phyloP scores from a whole-genome alignment of 2,797 vertebrate species.

The Botia kubotai region DNA sequence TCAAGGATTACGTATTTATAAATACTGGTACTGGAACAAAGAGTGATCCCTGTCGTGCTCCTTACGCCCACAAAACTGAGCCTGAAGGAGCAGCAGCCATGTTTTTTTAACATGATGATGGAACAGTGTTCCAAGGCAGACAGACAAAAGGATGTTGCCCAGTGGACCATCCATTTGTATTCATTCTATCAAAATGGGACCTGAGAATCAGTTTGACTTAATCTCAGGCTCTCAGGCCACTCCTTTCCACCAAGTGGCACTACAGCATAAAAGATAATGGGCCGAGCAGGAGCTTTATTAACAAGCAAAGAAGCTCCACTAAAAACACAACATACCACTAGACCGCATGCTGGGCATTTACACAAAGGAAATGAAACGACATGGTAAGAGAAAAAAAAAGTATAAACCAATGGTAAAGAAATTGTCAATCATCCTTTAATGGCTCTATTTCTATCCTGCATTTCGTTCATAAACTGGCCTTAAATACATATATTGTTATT shows the following conservation, averaged over 20 bases:
- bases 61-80: conserved; percentile 38
- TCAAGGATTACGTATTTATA: conserved; percentile 74
- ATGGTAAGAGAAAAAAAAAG: conserved; percentile 49
- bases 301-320: conserved; percentile 62
- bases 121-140: conserved; percentile 70
- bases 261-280: conserved; percentile 78
- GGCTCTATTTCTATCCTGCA: conserved; percentile 54
- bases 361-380: conserved; percentile 54
- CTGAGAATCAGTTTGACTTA: conserved; percentile 80
- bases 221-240: conserved; percentile 76
- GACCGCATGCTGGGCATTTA: conserved; percentile 69
- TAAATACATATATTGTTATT: conserved; percentile 36
- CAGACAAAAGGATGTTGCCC: conserved; percentile 65
- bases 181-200: conserved; percentile 64
- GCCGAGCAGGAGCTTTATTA: conserved; percentile 65
- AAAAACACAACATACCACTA: conserved; percentile 60
- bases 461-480: conserved; percentile 72
- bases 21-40: conserved; percentile 65
- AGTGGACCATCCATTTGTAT: conserved; percentile 63
- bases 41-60: conserved; percentile 63
- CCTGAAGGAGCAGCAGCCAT: conserved; percentile 65
- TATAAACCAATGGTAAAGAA: conserved; percentile 61
- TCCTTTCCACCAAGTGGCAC: conserved; percentile 83
- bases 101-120: conserved; percentile 61
- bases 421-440: conserved; percentile 19